Conservation (phyloP, 2,888 invertebrate species). For the Leptarthrus brevirostris region DNA sequence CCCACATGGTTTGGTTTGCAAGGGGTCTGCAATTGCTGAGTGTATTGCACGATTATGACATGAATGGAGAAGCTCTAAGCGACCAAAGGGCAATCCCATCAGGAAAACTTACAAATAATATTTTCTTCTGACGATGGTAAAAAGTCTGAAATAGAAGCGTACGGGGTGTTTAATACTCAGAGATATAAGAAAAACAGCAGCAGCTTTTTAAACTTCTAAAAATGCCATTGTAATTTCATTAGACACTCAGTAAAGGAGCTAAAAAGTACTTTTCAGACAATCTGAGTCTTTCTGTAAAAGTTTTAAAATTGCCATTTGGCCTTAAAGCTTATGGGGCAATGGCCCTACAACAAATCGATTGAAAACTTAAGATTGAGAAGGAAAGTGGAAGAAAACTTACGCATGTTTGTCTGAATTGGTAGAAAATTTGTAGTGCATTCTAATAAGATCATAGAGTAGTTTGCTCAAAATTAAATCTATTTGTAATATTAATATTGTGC, state of each 20-base stretch:
- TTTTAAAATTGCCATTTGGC: constrained; percentile 44
- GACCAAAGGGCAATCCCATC: constrained; percentile 67
- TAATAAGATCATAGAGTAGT: no score
- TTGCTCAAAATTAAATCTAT: no score
- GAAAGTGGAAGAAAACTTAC: no score
- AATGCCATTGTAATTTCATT: constrained; percentile 33
- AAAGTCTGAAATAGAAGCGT: neutral
- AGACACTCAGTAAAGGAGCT: constrained; percentile 18
- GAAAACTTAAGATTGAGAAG: constrained; percentile 14
- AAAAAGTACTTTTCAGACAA: constrained; percentile 32
- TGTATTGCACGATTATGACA: constrained; percentile 51
- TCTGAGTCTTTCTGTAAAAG: constrained; percentile 33
- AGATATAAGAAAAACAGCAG: neutral
- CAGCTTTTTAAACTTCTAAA: neutral
- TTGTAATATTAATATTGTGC: no score
- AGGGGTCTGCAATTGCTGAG: constrained; percentile 46
- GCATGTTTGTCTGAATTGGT: no score
- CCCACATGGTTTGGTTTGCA: constrained; percentile 6
- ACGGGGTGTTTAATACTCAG: neutral
- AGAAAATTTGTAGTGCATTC: no score
- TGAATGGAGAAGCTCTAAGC: constrained; percentile 58
- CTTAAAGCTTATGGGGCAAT: constrained; percentile 38
- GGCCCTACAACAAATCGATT: constrained; percentile 23
- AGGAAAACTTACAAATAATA: constrained; percentile 60
- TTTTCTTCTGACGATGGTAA: constrained; percentile 48